These are phyloP conservation scores for Himalopsyche tibetana DNA, from an alignment of 2,888 invertebrate genomes.

Conservation along the genomic window DNA sequence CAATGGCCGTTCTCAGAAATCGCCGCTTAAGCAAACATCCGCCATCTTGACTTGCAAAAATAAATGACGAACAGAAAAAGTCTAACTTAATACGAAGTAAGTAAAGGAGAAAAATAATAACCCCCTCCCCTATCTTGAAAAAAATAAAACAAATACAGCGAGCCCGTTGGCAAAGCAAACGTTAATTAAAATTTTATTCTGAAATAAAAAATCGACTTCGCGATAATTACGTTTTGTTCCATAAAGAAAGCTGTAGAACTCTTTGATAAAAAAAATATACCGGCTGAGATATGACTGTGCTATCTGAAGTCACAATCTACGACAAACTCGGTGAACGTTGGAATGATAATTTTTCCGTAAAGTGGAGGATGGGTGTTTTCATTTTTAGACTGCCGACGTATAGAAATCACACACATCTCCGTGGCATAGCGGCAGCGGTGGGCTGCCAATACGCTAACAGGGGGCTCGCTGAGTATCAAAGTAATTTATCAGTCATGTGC, in stretches of 20 bases:
- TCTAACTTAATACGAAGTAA: neutral
- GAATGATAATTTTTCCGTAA: too few species aligned
- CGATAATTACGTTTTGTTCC: conserved; percentile 59
- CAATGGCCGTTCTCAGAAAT: neutral
- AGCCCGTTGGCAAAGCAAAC: conserved; percentile 46
- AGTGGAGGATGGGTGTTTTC: too few species aligned
- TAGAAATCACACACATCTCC: too few species aligned
- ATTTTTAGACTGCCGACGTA: too few species aligned
- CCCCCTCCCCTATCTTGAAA: neutral
- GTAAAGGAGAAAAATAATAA: conserved; percentile 12
- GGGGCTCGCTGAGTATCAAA: too few species aligned
- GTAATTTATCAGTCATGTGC: too few species aligned
- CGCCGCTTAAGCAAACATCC: neutral
- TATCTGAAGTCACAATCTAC: conserved; percentile 7
- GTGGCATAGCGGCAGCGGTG: too few species aligned
- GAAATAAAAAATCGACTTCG: conserved; percentile 55
- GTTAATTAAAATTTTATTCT: conserved; percentile 62
- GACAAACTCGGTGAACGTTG: neutral
- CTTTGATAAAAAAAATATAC: conserved; percentile 55
- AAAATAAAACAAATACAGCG: conserved; percentile 16
- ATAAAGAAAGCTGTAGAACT: conserved; percentile 55
- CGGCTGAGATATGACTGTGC: conserved; percentile 39
- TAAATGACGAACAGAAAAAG: conserved; percentile 19
- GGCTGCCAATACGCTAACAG: too few species aligned
- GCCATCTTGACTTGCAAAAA: neutral